Conservation (phyloP, 2,888 invertebrate genomes). For the Eupelmus urozonus region DNA sequence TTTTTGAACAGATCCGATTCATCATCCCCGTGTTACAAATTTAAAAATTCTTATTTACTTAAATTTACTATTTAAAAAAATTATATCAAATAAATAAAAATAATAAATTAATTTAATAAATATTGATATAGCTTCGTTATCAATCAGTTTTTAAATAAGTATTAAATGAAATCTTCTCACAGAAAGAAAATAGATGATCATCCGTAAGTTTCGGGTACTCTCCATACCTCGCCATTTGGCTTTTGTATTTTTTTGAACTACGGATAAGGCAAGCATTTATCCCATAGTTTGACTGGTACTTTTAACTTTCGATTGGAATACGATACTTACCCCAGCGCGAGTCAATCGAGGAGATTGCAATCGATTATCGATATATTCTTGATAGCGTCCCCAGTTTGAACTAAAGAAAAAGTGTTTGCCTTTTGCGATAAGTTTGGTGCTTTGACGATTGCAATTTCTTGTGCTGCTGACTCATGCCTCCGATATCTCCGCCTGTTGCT, state of each 20-base stretch:
- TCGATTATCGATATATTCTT: conserved; percentile 45
- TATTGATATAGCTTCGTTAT: no score
- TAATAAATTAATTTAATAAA: neutral
- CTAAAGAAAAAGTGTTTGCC: conserved; percentile 33
- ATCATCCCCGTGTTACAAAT: no score
- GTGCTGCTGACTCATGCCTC: conserved; percentile 12
- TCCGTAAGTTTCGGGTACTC: neutral
- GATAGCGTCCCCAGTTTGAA: conserved; percentile 8
- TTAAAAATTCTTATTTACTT: neutral
- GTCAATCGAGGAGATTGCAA: conserved; percentile 36
- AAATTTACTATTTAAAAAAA: neutral
- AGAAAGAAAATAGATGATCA: conserved; percentile 34
- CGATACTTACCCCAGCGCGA: conserved; percentile 9
- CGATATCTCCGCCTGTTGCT: neutral
- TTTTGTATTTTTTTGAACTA: neutral
- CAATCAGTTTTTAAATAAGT: neutral
- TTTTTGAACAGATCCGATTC: no score
- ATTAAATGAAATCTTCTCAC: neutral
- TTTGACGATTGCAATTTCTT: conserved; percentile 33
- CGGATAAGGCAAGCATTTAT: conserved; percentile 42
- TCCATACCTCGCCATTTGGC: neutral
- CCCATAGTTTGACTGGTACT: conserved; percentile 22
- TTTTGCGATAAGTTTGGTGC: conserved; percentile 34
- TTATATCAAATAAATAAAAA: neutral
- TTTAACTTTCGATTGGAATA: conserved; percentile 46